A percentile compares a stretch with the other conserved stretches of the same genome.
Evolutionary conservation across 2,888 invertebrate genomes (phyloP).

Genomic region (Actias luna): DNA sequence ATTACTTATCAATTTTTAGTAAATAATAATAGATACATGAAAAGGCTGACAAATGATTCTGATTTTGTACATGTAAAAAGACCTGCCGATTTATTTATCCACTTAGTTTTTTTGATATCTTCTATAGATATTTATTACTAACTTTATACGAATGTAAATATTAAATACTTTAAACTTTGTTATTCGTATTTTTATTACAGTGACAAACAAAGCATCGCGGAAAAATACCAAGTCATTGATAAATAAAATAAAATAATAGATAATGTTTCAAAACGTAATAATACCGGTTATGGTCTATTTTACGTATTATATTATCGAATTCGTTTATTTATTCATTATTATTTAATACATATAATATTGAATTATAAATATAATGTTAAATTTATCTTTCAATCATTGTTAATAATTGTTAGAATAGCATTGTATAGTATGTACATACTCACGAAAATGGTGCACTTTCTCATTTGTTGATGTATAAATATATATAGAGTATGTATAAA

Average conservation of each 20-base stretch:
- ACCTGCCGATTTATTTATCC: slow-evolving; percentile 47
- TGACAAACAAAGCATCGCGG: not conserved
- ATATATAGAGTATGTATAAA: slow-evolving; percentile 40
- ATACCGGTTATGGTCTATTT: slow-evolving; percentile 9
- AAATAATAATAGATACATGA: slow-evolving; percentile 71
- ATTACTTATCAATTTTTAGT: slow-evolving; percentile 75
- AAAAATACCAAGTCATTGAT: not conserved
- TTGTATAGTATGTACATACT: slow-evolving; percentile 77
- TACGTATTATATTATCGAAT: slow-evolving; percentile 9
- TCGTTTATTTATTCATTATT: slow-evolving; percentile 2
- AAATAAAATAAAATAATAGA: not conserved
- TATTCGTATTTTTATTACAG: not conserved
- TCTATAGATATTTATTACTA: slow-evolving; percentile 4
- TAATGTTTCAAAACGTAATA: not conserved
- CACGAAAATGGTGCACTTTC: slow-evolving; percentile 69
- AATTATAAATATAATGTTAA: slow-evolving; percentile 34
- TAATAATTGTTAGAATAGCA: slow-evolving; percentile 68
- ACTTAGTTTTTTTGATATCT: slow-evolving; percentile 17
- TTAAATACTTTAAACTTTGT: not conserved
- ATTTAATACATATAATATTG: slow-evolving; percentile 21
- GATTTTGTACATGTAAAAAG: slow-evolving; percentile 58
- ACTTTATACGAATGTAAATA: not conserved
- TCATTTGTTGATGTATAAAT: slow-evolving; percentile 55
- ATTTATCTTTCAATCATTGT: slow-evolving; percentile 52
- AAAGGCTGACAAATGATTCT: slow-evolving; percentile 76